Evolutionary conservation across 2,888 invertebrate genomes (phyloP).

Genomic region (Protonemura montana): DNA sequence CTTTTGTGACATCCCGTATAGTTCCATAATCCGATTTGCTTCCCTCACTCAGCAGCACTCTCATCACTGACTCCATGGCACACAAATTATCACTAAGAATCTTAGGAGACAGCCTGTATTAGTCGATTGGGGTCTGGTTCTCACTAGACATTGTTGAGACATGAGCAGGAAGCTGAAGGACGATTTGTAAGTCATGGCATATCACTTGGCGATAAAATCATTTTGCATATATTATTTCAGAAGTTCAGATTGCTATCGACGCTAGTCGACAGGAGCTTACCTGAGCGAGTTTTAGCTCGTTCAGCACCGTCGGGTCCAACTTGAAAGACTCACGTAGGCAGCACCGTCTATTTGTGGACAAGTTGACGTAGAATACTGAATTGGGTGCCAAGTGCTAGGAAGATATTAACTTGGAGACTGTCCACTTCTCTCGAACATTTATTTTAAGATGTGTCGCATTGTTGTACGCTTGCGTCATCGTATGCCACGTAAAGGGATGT

Average conservation of each 20-base stretch:
- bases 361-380: conserved; percentile 31
- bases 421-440: conserved; percentile 32
- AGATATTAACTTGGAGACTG: conserved; percentile 31
- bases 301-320: background rate
- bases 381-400: conserved; percentile 28
- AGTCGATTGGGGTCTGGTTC: no score
- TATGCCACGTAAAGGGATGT: background rate
- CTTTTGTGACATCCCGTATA: no score
- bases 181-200: no score
- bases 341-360: conserved; percentile 16
- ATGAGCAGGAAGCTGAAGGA: no score
- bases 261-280: background rate
- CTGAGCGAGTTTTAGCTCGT: background rate
- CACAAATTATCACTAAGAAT: no score
- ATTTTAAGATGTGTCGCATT: conserved; percentile 36
- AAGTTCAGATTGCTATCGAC: background rate
- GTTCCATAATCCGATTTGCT: no score
- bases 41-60: no score
- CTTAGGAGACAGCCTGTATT: no score
- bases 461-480: conserved; percentile 32
- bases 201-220: no score
- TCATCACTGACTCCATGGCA: no score
- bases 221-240: background rate
- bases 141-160: no score
- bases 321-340: background rate